Base-by-base conservation (phyloP, 2,888 invertebrate species). In the Ptilodon capucinus region DNA sequence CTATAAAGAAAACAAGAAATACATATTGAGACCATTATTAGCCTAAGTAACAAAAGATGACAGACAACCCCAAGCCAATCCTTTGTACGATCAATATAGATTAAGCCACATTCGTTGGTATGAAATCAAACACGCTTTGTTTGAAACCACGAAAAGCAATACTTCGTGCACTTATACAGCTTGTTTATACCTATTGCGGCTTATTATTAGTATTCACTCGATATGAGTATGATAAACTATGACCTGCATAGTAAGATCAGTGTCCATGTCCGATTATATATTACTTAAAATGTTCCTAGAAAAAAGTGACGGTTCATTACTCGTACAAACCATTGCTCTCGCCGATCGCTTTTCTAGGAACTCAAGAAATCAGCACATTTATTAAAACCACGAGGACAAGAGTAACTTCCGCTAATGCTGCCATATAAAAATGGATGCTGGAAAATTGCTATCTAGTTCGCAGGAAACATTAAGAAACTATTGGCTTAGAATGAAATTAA, bases 31-130 rank as follows among this genome's bases (percentile, higher is more conserved):
- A 28, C 2, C 28, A n/a, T 7, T 2, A 28, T 28, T 11, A 23
- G 23, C 6, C 9, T 7, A 5, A 28, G 28, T 28, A 28, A 28
- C 28, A 11, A 28, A 51, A 52, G 38, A 54, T 56, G 19, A 19
- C 19, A 38, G 19, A 19, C 19, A 38, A 19, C 38, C 38, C 38
- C 19, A 11, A 0, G n/a, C 6, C 19, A n/a, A 17, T 35, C 9
- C 38, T n/a, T 19, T 19, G 4, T 36, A 18, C 19, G 18, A 38
- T 19, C 19, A 38, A 19, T 38, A 38, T 2, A 3, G n/a, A 38
- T 38, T 13, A 19, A 38, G 13, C 19, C 4, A 11, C n/a, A 3
- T 19, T 4, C 18, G 36, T 18, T 9, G 2, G 34, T 34, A 14
- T 18, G 36, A 18, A 18, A 18, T 17, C 14, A 9, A 11, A 17